These are phyloP conservation scores for Acanthosepion pharaonis DNA, from an alignment of 2,888 invertebrate genomes.

Conservation along the genomic window DNA sequence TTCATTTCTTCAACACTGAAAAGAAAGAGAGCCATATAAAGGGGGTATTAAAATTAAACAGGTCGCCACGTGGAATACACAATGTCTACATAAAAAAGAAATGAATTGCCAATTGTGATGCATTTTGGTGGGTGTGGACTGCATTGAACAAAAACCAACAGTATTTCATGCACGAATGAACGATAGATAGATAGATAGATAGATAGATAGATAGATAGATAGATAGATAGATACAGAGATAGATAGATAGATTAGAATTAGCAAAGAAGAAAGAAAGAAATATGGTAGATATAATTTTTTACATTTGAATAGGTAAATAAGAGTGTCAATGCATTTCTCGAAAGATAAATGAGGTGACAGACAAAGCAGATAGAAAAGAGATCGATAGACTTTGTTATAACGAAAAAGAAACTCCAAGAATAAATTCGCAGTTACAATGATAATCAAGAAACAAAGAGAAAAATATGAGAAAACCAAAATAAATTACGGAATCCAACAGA, in stretches of 20 bases:
- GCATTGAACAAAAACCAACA: background rate
- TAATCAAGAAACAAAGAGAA: no score
- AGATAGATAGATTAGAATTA: background rate
- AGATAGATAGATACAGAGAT: background rate
- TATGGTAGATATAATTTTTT: no score
- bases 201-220: constrained; percentile 1
- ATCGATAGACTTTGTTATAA: no score
- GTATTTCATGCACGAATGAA: background rate
- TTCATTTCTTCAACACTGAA: background rate
- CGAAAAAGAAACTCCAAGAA: no score
- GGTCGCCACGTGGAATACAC: background rate
- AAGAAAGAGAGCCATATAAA: background rate
- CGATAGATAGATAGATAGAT: constrained; percentile 23
- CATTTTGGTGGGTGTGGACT: background rate
- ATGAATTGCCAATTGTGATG: background rate
- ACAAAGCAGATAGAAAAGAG: no score
- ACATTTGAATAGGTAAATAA: no score
- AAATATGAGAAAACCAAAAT: no score
- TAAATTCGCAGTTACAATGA: no score
- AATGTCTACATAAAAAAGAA: background rate
- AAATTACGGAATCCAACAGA: no score
- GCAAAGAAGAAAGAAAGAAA: no score
- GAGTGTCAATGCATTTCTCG: no score
- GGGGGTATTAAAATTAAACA: background rate
- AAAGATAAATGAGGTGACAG: no score